These are phyloP conservation scores for Chelidonichthys spinosus DNA, from an alignment of 2,797 vertebrate species.

Conservation along the genomic window DNA sequence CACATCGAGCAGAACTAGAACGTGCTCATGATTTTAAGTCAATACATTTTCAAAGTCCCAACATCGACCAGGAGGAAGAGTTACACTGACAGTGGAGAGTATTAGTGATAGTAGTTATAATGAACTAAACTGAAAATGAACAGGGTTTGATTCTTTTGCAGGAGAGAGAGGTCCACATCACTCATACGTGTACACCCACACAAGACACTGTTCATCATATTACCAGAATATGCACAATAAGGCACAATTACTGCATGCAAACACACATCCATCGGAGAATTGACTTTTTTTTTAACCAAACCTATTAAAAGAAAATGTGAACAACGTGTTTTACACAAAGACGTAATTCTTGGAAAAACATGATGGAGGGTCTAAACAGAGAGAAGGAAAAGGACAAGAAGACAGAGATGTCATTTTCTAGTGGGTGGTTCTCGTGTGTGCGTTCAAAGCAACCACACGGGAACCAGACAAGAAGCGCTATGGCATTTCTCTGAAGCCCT, in stretches of 20 bases:
- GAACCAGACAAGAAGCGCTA: conserved; percentile 46
- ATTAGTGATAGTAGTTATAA: background rate
- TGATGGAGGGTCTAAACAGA: conserved; percentile 52
- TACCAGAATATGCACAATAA: conserved; percentile 25
- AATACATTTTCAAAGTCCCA: too few relatives aligned
- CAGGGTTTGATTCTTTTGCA: background rate
- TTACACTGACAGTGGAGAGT: too few relatives aligned
- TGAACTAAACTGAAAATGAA: background rate
- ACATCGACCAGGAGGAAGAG: too few relatives aligned
- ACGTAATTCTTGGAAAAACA: conserved; percentile 75
- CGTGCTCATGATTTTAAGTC: too few relatives aligned
- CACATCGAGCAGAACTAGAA: too few relatives aligned
- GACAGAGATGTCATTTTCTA: conserved; percentile 45
- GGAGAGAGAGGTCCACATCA: conserved; percentile 14
- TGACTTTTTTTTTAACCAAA: conserved; percentile 70
- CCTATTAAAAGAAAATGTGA: conserved; percentile 86
- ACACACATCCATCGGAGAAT: conserved; percentile 56
- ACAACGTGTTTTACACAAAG: conserved; percentile 82
- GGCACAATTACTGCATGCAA: conserved; percentile 57
- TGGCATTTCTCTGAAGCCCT: background rate
- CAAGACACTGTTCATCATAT: conserved; percentile 50
- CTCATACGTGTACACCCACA: conserved; percentile 34
- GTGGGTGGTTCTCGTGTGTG: conserved; percentile 70
- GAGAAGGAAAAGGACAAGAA: conserved; percentile 34
- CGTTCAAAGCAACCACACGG: conserved; percentile 87